A percentile compares a stretch with the other conserved stretches of the same genome.
Evolutionary conservation across 2,113 vertebrate species (phyloP).

Genomic region (Scatophagus argus): DNA sequence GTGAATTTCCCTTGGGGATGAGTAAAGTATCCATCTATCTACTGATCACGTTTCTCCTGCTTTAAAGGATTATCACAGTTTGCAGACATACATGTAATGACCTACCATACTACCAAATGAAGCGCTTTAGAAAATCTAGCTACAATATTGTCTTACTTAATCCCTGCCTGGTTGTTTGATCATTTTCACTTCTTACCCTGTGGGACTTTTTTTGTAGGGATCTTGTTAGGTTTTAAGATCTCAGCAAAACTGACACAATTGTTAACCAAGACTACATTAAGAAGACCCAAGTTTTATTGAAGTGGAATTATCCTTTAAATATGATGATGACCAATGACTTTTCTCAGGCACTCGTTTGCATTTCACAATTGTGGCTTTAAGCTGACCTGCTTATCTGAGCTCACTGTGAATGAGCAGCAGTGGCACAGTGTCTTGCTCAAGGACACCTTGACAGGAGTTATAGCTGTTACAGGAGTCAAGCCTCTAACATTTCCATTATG

Average conservation of each 20-base stretch:
- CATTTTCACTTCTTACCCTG: too few relatives aligned
- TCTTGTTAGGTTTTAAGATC: background rate
- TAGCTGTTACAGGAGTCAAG: constrained; percentile 32
- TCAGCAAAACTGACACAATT: background rate
- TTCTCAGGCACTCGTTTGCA: background rate
- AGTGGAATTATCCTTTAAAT: background rate
- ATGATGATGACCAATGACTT: background rate
- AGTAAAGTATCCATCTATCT: too few relatives aligned
- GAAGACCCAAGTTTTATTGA: background rate
- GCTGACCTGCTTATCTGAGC: constrained; percentile 20
- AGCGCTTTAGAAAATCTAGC: background rate
- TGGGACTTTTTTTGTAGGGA: background rate
- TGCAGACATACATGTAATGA: background rate
- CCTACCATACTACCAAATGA: background rate
- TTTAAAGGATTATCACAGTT: background rate
- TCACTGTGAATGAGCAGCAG: constrained; percentile 1
- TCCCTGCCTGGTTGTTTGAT: background rate
- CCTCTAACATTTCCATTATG: constrained; percentile 35
- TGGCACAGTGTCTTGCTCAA: constrained; percentile 28
- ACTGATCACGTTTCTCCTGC: background rate
- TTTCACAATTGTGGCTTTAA: constrained; percentile 17
- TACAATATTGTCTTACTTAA: background rate
- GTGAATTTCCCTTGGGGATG: too few relatives aligned
- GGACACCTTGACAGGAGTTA: constrained; percentile 31
- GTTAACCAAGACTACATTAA: background rate